A percentile compares a stretch with the other conserved stretches of the same genome.
phyloP scores from a whole-genome alignment of 2,797 vertebrate genomes.

The Streptopelia turtur region DNA sequence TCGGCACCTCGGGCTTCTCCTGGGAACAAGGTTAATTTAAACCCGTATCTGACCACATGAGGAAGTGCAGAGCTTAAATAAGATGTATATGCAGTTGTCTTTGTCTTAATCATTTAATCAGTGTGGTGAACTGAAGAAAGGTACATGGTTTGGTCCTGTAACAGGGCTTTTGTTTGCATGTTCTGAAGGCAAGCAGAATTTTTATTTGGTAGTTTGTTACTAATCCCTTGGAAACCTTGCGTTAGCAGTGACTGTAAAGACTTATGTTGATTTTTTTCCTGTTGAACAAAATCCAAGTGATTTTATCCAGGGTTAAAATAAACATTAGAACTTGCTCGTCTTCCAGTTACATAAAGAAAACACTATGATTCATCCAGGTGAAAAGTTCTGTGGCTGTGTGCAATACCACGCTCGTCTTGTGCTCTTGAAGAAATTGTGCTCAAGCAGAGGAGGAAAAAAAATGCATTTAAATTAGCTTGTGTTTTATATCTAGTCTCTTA shows the following conservation, averaged over 20 bases:
- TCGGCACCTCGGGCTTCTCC: background rate
- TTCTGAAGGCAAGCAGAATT: background rate
- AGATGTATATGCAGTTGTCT: background rate
- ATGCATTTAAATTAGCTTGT: background rate
- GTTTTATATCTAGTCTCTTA: background rate
- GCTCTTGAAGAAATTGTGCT: constrained; percentile 1
- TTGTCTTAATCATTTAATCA: background rate
- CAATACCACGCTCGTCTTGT: too few relatives aligned
- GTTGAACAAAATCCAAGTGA: background rate
- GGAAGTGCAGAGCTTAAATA: background rate
- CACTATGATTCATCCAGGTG: constrained; percentile 34
- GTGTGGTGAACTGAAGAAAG: background rate
- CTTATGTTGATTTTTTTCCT: constrained; percentile 15
- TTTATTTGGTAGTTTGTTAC: background rate
- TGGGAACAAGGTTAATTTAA: background rate
- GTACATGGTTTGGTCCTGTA: background rate
- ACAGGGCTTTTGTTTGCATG: background rate
- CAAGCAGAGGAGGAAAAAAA: background rate
- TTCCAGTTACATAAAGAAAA: constrained; percentile 23
- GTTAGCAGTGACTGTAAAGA: background rate
- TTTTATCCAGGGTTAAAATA: constrained; percentile 22
- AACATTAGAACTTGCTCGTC: background rate
- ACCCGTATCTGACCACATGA: rapidly evolving
- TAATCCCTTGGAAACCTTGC: background rate
- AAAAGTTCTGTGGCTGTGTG: background rate